phyloP scores from a whole-genome alignment of 2,797 vertebrate species.

The Danio tinwini region DNA sequence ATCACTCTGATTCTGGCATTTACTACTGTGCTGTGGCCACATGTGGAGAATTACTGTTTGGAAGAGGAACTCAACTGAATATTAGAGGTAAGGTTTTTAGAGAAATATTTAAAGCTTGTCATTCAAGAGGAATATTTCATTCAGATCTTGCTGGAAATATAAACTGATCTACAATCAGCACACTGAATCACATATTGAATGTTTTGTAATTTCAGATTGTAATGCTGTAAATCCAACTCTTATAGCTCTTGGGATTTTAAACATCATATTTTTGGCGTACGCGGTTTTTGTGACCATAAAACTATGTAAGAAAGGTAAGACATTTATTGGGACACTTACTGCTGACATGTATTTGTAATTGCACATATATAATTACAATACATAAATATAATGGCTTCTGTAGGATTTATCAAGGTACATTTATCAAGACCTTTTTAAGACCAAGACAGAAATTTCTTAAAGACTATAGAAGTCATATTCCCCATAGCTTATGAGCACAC shows the following conservation, averaged over 20 bases:
- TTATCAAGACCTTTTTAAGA: too few species aligned
- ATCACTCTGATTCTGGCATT: conserved; percentile 57
- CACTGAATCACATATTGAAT: neutral
- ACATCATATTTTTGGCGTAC: neutral
- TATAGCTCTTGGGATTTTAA: neutral
- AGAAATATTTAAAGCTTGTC: neutral
- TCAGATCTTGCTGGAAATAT: neutral
- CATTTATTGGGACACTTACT: neutral
- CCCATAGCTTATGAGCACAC: too few species aligned
- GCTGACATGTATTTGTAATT: neutral
- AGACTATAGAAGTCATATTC: too few species aligned
- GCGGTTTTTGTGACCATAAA: neutral
- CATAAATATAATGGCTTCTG: too few species aligned
- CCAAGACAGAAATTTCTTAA: too few species aligned
- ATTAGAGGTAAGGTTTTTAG: neutral
- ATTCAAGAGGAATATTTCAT: neutral
- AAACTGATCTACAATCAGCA: neutral
- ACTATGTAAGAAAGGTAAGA: neutral
- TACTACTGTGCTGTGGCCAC: conserved; percentile 70
- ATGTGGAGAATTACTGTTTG: conserved; percentile 59
- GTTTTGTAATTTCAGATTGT: neutral
- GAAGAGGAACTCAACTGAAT: conserved; percentile 33
- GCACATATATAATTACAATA: too few species aligned
- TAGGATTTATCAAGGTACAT: too few species aligned
- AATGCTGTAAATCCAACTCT: neutral